These are phyloP conservation scores for Entomobrya proxima DNA, from an alignment of 2,888 invertebrate genomes.

Conservation along the genomic window DNA sequence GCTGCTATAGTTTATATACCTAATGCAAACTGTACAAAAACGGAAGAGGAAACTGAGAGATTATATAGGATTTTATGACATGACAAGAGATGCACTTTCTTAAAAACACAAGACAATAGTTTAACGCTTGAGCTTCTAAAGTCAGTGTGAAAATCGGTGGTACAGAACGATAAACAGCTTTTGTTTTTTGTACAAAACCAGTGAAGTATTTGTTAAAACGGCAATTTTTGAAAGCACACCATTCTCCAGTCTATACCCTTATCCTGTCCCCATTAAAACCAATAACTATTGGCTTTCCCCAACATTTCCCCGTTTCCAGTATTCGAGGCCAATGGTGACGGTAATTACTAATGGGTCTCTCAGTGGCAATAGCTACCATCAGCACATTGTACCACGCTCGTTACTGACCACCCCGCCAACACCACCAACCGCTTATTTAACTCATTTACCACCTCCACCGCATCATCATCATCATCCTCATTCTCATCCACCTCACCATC, in stretches of 20 bases:
- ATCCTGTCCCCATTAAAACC: neutral
- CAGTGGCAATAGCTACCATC: slow-evolving; percentile 73
- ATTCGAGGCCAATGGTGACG: slow-evolving; percentile 73
- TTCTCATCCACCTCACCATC: slow-evolving; percentile 26
- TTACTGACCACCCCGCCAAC: slow-evolving; percentile 69
- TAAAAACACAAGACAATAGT: no score
- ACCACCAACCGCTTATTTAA: neutral
- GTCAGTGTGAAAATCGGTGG: neutral
- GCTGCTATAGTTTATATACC: neutral
- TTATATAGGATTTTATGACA: neutral
- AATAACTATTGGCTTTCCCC: slow-evolving; percentile 8
- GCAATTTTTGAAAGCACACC: neutral
- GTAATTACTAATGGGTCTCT: slow-evolving; percentile 75
- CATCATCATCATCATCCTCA: slow-evolving; percentile 51
- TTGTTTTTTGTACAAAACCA: neutral
- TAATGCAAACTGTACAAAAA: neutral
- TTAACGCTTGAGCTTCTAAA: neutral
- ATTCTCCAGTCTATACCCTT: neutral
- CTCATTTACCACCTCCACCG: slow-evolving; percentile 21
- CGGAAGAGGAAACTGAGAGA: neutral
- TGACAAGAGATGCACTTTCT: no score
- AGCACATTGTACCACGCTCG: slow-evolving; percentile 65
- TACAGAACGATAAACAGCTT: neutral
- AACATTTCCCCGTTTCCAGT: neutral
- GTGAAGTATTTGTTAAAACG: no score